Base-by-base conservation (phyloP, 2,113 vertebrate genomes). In the Tricholaema leucomelas region DNA sequence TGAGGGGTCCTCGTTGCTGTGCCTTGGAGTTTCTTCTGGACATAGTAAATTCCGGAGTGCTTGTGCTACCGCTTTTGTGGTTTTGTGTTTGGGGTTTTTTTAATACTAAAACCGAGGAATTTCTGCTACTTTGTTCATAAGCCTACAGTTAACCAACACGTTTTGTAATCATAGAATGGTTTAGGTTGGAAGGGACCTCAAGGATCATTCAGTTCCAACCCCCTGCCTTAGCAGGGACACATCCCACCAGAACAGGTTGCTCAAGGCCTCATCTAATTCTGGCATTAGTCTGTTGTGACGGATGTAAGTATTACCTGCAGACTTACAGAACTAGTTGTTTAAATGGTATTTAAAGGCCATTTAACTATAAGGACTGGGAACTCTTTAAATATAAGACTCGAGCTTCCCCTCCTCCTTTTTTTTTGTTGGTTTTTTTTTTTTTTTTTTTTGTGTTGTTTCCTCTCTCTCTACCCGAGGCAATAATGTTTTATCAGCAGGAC, bases 1-100 rank as follows among this genome's bases (percentile, higher is more conserved):
- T 42, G 2, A 56, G 36, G 36, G 44, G 42, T 3, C 3, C 28
- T 4, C 19, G 5, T 30, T 2, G 11, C 8, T 2, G 5, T 4
- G 63, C 30, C 3, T 42, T 5, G 48, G 11, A 7, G 3, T 1
- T 3, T 46, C 71, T 10, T 2, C 8, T 4, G 19, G 35, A 23
- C 21, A 27, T 8, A 40, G 65, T 7, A 5, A n/a, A 2, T 8
- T 33, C 38, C 11, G 4, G 1, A 3, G 31, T 5, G 52, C 30
- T 19, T 24, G 12, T 36, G 5, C 20, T 38, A 8, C 38, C 9
- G 12, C 9, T 64, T 64, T 64, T 27, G 15, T 65, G n/a, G n/a
- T n/a, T n/a, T 25, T 25, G 48, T 12, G 15, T 4, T 30, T n/a
- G 12, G 16, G 2, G 15, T 16, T 24, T 8, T 8, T 30, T 28